Percentiles rank a stretch among this genome's conserved stretches.
These are phyloP conservation scores for Aspidapion aeneum DNA, from an alignment of 2,888 invertebrate species.

Conservation along the genomic window DNA sequence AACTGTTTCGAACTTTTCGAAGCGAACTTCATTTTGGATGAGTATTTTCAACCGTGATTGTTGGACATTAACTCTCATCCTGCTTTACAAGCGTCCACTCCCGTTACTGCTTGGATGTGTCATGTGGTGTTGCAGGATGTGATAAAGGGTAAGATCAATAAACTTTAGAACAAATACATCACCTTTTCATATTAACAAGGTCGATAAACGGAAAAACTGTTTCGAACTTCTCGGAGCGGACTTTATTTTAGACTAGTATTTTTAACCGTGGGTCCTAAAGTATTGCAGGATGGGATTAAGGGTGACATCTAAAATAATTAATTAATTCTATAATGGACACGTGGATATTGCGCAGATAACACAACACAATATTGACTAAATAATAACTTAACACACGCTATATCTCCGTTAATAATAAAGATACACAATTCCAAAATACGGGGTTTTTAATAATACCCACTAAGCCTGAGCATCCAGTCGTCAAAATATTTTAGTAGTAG, in stretches of 20 bases:
- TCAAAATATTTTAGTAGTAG: too few relatives aligned
- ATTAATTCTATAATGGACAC: too few relatives aligned
- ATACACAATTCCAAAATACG: too few relatives aligned
- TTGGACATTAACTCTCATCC: constrained; percentile 93
- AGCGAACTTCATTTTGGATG: constrained; percentile 87
- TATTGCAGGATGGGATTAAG: constrained; percentile 82
- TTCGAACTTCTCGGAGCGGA: constrained; percentile 93
- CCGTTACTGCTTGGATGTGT: constrained; percentile 79
- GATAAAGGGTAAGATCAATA: constrained; percentile 77
- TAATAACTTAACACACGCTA: too few relatives aligned
- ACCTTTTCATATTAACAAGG: constrained; percentile 71
- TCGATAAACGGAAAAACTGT: constrained; percentile 65
- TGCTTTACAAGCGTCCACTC: constrained; percentile 76
- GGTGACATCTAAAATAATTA: too few relatives aligned
- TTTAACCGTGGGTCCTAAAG: constrained; percentile 79
- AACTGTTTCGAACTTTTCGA: constrained; percentile 89
- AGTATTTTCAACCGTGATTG: constrained; percentile 81
- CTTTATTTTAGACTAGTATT: constrained; percentile 83
- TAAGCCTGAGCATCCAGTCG: too few relatives aligned
- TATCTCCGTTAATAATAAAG: too few relatives aligned
- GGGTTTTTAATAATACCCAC: too few relatives aligned
- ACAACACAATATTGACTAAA: too few relatives aligned
- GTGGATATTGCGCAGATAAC: too few relatives aligned
- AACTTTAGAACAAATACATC: constrained; percentile 78
- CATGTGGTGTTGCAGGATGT: constrained; percentile 78